phyloP scores from a whole-genome alignment of 2,888 invertebrate genomes.

The Thyatira batis region DNA sequence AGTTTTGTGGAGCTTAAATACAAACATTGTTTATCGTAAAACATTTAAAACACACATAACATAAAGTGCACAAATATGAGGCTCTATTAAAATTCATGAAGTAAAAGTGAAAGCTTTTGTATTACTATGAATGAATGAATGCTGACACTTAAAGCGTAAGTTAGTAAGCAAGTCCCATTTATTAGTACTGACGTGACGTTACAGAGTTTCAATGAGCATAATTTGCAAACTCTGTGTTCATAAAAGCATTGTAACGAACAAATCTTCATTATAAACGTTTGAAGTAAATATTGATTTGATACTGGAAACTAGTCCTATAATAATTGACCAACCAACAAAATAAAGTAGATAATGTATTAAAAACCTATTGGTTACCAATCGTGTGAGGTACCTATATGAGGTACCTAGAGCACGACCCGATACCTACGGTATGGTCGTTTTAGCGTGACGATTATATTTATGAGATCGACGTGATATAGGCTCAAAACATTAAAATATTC shows the following conservation, averaged over 20 bases:
- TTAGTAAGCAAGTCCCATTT: conserved; percentile 2
- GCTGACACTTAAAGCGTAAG: conserved; percentile 2
- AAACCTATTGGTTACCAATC: no score
- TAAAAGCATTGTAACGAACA: not conserved
- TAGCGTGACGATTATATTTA: no score
- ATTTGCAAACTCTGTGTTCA: not conserved
- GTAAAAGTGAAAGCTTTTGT: conserved; percentile 7
- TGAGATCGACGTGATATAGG: no score
- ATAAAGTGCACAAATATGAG: not conserved
- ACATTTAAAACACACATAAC: not conserved
- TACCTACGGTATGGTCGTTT: no score
- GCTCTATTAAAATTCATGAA: conserved; percentile 6
- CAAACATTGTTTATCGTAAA: not conserved
- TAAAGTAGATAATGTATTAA: no score
- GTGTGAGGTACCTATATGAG: no score
- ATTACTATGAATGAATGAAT: conserved; percentile 4
- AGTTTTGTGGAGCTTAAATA: not conserved
- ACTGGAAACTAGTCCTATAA: no score
- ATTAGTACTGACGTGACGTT: not conserved
- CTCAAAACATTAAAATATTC: no score
- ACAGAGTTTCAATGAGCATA: not conserved
- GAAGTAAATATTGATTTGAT: not conserved
- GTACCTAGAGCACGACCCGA: no score
- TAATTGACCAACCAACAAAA: no score
- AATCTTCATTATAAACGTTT: not conserved